A percentile compares a stretch with the other conserved stretches of the same genome.
phyloP scores from a whole-genome alignment of 2,797 vertebrate species.

The Gymnodraco acuticeps region DNA sequence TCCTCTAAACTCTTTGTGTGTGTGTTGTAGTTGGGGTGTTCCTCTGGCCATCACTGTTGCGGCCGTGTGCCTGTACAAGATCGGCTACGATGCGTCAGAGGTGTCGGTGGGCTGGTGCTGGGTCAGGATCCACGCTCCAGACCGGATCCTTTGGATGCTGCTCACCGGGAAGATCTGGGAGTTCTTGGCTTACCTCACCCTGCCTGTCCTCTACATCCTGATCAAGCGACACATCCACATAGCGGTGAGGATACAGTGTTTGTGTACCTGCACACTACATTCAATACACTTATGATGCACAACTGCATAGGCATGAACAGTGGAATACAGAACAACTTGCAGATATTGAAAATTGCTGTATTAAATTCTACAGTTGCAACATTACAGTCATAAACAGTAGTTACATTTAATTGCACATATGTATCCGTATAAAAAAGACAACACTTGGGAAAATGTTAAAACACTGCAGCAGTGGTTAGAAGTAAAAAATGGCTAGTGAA shows the following conservation, averaged over 20 bases:
- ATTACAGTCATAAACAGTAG: too few relatives aligned
- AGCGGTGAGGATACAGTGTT: constrained; percentile 85
- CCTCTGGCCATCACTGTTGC: constrained; percentile 90
- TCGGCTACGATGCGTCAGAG: constrained; percentile 94
- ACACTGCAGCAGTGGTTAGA: too few relatives aligned
- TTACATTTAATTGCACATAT: too few relatives aligned
- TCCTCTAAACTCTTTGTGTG: constrained; percentile 2
- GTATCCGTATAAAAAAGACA: too few relatives aligned
- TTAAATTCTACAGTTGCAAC: not conserved
- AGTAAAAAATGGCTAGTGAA: too few relatives aligned
- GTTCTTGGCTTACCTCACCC: constrained; percentile 91
- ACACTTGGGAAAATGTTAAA: too few relatives aligned
- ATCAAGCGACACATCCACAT: constrained; percentile 93
- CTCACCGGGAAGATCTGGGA: constrained; percentile 96
- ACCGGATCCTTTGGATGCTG: constrained; percentile 94
- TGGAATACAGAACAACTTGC: not conserved
- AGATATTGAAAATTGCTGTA: not conserved
- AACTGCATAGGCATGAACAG: not conserved
- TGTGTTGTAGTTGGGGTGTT: constrained; percentile 90
- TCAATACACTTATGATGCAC: not conserved
- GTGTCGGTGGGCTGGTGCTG: constrained; percentile 99
- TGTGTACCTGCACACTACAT: not conserved
- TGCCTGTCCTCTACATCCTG: constrained; percentile 93
- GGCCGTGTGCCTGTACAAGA: constrained; percentile 91
- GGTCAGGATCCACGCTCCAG: constrained; percentile 87